Evolutionary conservation across 2,113 vertebrate genomes (phyloP).

Genomic region (Proterorhinus semilunaris): DNA sequence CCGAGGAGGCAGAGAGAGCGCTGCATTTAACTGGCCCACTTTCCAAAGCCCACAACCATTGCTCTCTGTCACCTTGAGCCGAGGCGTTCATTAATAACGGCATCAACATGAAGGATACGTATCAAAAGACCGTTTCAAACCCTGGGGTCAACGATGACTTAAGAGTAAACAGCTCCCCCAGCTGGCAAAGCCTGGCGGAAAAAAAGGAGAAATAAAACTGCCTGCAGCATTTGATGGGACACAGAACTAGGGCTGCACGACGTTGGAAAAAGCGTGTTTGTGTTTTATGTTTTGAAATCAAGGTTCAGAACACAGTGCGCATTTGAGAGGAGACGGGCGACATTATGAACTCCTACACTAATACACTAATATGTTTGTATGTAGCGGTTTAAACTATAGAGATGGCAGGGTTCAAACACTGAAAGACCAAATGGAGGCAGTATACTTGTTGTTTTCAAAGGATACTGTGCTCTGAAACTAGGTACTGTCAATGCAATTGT

Average conservation of each 20-base stretch:
- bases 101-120: conserved; percentile 33
- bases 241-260: background rate
- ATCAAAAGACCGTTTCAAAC: background rate
- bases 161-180: conserved; percentile 55
- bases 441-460: no score
- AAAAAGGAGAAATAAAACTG: conserved; percentile 1
- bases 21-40: conserved; percentile 80
- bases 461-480: no score
- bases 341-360: no score
- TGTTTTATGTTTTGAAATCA: no score
- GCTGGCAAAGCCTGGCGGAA: conserved; percentile 18
- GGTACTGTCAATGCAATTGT: no score
- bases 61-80: conserved; percentile 73
- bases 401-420: no score
- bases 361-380: no score
- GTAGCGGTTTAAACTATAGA: no score
- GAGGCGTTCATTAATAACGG: conserved; percentile 63
- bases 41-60: conserved; percentile 68
- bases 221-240: background rate
- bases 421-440: no score
- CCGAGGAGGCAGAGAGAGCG: conserved; percentile 51
- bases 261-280: no score
- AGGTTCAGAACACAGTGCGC: no score
- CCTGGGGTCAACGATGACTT: conserved; percentile 1
- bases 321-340: no score